Base-by-base conservation (phyloP, 1,140 invertebrate genomes). In the Epicauta chinensis region DNA sequence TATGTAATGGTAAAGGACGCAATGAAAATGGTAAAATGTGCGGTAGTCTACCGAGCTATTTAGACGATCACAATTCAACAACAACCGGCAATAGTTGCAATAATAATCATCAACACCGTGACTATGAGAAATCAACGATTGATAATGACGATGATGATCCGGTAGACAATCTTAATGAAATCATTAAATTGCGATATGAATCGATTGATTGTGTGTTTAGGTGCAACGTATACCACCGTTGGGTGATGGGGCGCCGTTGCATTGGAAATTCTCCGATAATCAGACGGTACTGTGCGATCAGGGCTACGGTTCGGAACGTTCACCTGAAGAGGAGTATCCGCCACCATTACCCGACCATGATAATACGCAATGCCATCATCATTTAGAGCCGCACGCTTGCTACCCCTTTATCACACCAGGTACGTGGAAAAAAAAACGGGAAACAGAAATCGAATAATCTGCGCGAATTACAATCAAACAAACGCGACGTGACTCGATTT, bases 301-400 rank as follows among this genome's bases (percentile, higher is more conserved):
- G 63, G 85, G 85, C 31, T 87, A 88, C 66, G 84, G 81, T 2
- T 87, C 83, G 0, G 84, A 87, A 63, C 73, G 84, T n/a, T 87
- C 84, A 0, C 84, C 83, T 1, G 84, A 87, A 67, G 84, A 87
- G 39, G 84, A 86, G 63, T 81, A 81, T 69, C 80, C 81, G 2
- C 82, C 83, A 1, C 77, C 80, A 32, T 67, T 82, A 16, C 81
- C 81, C 4, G 75, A 75, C 5, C 62, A 67, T 53, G 59, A 61
- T 29, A 73, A 74, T 29, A 73, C 65, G 35, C 64, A 65, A 48
- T 72, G 73, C 29, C 73, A 77, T 55, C 63, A 69, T 50, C 75
- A 78, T 55, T 66, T 77, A 7, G 75, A 78, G 54, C 69, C 78
- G 30, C 71, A 78, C 56, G 70, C 73, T 7, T 73, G 78, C 42